phyloP scores from a whole-genome alignment of 2,113 vertebrate species.

The Scomber colias region DNA sequence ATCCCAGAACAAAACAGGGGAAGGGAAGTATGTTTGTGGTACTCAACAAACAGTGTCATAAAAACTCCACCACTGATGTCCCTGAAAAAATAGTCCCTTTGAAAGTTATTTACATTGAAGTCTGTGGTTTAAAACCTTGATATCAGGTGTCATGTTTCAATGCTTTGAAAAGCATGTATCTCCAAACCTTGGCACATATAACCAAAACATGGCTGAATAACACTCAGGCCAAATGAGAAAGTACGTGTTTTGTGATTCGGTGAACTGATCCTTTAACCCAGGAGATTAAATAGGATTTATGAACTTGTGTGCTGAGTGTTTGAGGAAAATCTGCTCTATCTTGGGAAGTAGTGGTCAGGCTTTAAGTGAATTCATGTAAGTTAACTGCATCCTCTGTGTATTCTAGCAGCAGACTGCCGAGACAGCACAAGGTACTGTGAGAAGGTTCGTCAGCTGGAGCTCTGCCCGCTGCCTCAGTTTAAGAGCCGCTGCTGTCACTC shows the following conservation, averaged over 20 bases:
- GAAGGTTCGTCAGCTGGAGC: slow-evolving; percentile 94
- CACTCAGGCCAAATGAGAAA: no score
- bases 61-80: neutral
- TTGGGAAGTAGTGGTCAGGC: neutral
- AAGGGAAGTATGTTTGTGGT: neutral
- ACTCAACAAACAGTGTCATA: neutral
- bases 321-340: neutral
- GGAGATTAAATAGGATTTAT: no score
- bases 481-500: slow-evolving; percentile 94
- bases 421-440: slow-evolving; percentile 97
- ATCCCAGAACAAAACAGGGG: neutral
- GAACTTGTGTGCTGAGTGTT: no score
- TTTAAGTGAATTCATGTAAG: neutral
- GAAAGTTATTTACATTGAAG: no score
- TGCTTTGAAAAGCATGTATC: no score
- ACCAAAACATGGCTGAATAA: no score
- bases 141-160: no score
- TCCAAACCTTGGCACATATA: no score
- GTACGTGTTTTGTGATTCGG: no score
- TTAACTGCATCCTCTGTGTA: slow-evolving; percentile 27
- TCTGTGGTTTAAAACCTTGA: no score
- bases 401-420: slow-evolving; percentile 89
- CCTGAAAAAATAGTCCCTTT: no score
- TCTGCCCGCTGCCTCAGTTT: slow-evolving; percentile 94
- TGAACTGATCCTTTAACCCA: no score